Percentiles rank a stretch among this genome's conserved stretches.
phyloP scores from a whole-genome alignment of 2,113 vertebrate species.

The Ivindomyrus marchei region DNA sequence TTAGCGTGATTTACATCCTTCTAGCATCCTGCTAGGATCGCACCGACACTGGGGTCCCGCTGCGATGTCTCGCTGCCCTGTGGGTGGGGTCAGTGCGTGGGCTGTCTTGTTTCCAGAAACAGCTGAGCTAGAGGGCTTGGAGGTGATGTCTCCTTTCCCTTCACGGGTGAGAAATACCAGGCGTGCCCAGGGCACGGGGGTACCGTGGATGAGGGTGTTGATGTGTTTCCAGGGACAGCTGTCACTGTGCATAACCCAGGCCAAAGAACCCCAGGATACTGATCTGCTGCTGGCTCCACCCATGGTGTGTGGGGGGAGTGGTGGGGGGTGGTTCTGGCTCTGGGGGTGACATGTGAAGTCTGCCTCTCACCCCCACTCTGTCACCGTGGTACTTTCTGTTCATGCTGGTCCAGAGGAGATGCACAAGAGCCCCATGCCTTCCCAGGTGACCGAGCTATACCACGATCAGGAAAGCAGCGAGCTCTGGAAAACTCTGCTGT shows the following conservation, averaged over 20 bases:
- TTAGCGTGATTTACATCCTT: background rate
- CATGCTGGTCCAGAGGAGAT: background rate
- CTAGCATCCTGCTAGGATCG: background rate
- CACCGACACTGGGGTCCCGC: background rate
- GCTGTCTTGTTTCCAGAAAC: background rate
- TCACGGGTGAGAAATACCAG: background rate
- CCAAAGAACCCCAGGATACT: background rate
- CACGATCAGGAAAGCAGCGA: background rate
- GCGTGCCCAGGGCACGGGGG: background rate
- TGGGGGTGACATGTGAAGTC: background rate
- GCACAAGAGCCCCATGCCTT: background rate
- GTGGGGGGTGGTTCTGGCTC: background rate
- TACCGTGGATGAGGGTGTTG: background rate
- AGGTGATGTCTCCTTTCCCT: background rate
- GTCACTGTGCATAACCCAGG: background rate
- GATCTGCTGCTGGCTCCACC: background rate
- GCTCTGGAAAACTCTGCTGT: background rate
- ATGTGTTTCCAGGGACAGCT: conserved; percentile 7
- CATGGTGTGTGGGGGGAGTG: background rate
- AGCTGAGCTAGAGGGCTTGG: background rate
- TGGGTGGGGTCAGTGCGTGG: background rate
- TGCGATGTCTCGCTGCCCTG: background rate
- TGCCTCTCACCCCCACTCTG: background rate
- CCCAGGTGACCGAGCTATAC: background rate
- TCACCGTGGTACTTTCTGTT: background rate